Evolutionary conservation across 2,113 vertebrate species (phyloP).

Genomic region (Blennius ocellaris): DNA sequence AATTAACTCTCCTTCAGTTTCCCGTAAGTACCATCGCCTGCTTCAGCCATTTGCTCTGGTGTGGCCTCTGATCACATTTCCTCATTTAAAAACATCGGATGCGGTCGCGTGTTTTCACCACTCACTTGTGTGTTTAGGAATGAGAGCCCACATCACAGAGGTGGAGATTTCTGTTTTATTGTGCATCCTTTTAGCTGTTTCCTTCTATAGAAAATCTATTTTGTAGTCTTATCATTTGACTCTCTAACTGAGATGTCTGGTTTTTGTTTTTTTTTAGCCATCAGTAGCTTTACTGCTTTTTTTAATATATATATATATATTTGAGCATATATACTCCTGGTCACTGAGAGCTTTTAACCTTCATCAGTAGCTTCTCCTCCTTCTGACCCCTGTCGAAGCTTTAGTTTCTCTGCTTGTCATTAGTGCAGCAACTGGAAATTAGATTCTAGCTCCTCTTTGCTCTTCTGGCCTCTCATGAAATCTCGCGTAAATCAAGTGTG

Average conservation of each 20-base stretch:
- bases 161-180: too few species aligned
- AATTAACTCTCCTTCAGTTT: slow-evolving; percentile 79
- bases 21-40: slow-evolving; percentile 78
- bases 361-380: neutral
- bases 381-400: neutral
- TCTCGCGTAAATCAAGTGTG: neutral
- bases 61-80: slow-evolving; percentile 17
- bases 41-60: slow-evolving; percentile 30
- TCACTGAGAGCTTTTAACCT: neutral
- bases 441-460: slow-evolving; percentile 9
- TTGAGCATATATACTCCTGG: too few species aligned
- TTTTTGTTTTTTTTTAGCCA: slow-evolving; percentile 5
- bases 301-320: too few species aligned
- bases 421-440: neutral
- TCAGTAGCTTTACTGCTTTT: too few species aligned
- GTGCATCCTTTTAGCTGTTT: neutral
- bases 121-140: neutral
- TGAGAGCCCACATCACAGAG: too few species aligned
- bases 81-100: neutral
- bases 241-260: neutral
- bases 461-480: neutral
- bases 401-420: slow-evolving; percentile 16
- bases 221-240: neutral
- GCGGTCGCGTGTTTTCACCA: neutral
- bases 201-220: neutral